Base-by-base conservation (phyloP, 2,113 vertebrate genomes). In the Haliaeetus leucogaster region DNA sequence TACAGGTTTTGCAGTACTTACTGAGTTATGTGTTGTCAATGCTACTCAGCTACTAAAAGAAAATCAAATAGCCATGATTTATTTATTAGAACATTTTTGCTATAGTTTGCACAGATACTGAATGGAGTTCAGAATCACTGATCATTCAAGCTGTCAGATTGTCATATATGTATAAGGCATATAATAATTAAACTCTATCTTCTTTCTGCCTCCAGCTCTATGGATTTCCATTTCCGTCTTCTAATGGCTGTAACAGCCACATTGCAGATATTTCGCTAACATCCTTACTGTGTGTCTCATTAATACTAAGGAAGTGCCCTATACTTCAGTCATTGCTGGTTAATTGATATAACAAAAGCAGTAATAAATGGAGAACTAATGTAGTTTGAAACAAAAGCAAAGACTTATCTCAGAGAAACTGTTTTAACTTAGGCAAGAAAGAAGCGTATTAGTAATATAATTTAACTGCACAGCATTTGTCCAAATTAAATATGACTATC, bases 61-160 rank as follows among this genome's bases (percentile, higher is more conserved):
- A 96, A 93, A 90, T 92, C 85, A 94, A 82, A 89, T n/a, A 74
- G 45, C 74, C 32, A 65, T 94, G 32, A 65, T 71, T 96, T 94
- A 96, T 94, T 95, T 94, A 95, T 96, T 53, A 72, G 61, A 89
- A 25, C 58, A 19, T 47, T 92, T 95, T 93, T 93, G 61, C 88
- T 91, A 16, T 43, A 30, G 52, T 85, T 90, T 68, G 38, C 56
- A 34, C 62, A 73, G 81, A 80, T 92, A 92, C 77, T 89, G 74
- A 93, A 38, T 50, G 55, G 56, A 86, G 53, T 71, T 89, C 77
- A 72, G 62, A 94, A 77, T 76, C 76, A 15, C 52, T 55, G 65
- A 77, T 95, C 38, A 25, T 66, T 74, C 62, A 38, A 71, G 50
- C 6, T 17, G 38, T 87, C 80, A 43, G 65, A 17, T 50, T 67